Percentiles rank a stretch among this genome's conserved stretches.
phyloP scores from a whole-genome alignment of 2,888 invertebrate species.

The Acrobasis suavella region DNA sequence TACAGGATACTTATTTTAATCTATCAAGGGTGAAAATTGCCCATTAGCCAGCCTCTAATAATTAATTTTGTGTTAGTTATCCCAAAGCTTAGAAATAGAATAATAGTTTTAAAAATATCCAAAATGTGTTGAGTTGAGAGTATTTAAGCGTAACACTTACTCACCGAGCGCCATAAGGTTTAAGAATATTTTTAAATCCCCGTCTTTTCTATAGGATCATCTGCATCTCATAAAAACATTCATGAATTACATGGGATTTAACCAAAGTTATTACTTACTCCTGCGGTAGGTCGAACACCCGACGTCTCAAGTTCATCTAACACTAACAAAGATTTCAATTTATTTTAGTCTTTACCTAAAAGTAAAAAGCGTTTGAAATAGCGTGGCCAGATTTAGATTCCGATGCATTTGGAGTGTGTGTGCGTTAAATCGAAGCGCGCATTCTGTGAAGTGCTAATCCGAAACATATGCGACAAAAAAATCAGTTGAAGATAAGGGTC shows the following conservation, averaged over 20 bases:
- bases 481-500: conserved; percentile 71
- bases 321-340: conserved; percentile 33
- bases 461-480: conserved; percentile 77
- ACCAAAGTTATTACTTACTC: conserved; percentile 59
- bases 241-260: conserved; percentile 72
- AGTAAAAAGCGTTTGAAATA: conserved; percentile 38
- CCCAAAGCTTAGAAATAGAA: conserved; percentile 3
- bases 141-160: conserved; percentile 17
- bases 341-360: conserved; percentile 36
- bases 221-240: conserved; percentile 63
- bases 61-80: conserved; percentile 3
- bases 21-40: not conserved
- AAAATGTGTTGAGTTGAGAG: conserved; percentile 23
- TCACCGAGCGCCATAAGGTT: conserved; percentile 20
- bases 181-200: conserved; percentile 42
- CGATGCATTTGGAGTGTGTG: conserved; percentile 31
- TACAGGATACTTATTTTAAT: not conserved
- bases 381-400: conserved; percentile 31
- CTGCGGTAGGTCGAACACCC: conserved; percentile 73
- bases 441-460: conserved; percentile 79
- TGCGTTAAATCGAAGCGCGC: conserved; percentile 56
- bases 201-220: conserved; percentile 46
- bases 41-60: not conserved
- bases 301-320: conserved; percentile 36
- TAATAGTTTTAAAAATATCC: conserved; percentile 22